Evolutionary conservation across 2,888 invertebrate species (phyloP).

Genomic region (Strigamia crassipes): DNA sequence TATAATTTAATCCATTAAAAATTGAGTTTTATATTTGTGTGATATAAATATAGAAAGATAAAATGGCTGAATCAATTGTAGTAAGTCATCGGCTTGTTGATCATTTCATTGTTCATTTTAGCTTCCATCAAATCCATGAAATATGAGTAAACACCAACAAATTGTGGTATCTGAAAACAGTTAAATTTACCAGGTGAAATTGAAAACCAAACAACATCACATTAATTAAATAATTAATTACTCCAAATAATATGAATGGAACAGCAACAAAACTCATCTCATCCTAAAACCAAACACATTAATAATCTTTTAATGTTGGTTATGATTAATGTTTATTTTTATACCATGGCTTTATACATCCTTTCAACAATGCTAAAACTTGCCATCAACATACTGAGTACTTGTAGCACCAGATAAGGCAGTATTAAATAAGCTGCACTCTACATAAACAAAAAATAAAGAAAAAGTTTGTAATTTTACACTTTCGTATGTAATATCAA

Average conservation of each 20-base stretch:
- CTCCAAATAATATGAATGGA: neutral
- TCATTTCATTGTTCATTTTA: neutral
- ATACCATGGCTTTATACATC: neutral
- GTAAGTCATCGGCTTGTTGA: neutral
- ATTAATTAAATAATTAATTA: neutral
- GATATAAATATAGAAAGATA: too few relatives aligned
- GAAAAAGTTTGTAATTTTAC: neutral
- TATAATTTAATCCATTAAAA: too few relatives aligned
- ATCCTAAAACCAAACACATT: neutral
- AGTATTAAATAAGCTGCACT: neutral
- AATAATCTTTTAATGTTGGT: too few relatives aligned
- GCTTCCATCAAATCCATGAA: neutral
- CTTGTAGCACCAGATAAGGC: neutral
- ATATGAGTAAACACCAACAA: neutral
- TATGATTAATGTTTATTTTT: too few relatives aligned
- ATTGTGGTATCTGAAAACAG: neutral
- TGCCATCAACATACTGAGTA: neutral
- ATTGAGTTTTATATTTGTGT: too few relatives aligned
- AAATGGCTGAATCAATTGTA: neutral
- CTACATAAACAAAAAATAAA: neutral
- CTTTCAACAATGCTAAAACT: neutral
- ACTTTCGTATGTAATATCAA: neutral
- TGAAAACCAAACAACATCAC: neutral
- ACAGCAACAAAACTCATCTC: neutral
- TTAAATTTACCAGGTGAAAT: neutral